Base-by-base conservation (phyloP, 2,113 vertebrate genomes). In the Elgaria multicarinata region DNA sequence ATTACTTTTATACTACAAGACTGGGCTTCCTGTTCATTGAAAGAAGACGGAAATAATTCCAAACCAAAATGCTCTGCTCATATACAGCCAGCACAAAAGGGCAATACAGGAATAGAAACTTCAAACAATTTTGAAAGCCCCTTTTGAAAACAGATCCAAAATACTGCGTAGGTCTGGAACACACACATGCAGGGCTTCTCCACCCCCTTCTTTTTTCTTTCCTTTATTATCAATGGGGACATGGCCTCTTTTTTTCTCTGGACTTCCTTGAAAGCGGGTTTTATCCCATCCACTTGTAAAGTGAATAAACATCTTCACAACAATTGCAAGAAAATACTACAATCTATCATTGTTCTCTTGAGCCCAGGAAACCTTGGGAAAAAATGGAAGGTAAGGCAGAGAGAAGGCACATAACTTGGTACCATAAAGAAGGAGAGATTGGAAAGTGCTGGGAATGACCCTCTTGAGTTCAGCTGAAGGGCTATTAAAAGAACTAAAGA, bases 361-460 rank as follows among this genome's bases (percentile, higher is more conserved):
- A 76, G 28, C 33, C 87, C 80, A 55, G 55, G 77, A 88, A 92
- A 88, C 2, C 86, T 22, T 75, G 87, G 53, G 0, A 0, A 80
- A n/a, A 95, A 93, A 94, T 91, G 86, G 92, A 93, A 95, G 78
- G n/a, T 87, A 76, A 94, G 90, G 12, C 3, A 55, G 67, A 85
- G 13, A 92, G 75, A 74, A 83, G 44, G 78, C 2, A 92, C 86
- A 91, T n/a, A 36, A 86, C 89, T 94, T 86, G 0, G 0, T 28
- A 78, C 50, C 76, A 86, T 91, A 71, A 42, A 86, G 46, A 86
- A 55, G 89, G 39, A 62, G 36, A 55, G 28, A 74, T 26, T 53
- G 72, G n/a, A 53, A 71, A 42, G 4, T 36, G 46, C 53, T 24
- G 8, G 26, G 20, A 71, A 36, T 33, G 12, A 18, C n/a, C 14